Evolutionary conservation across 2,113 vertebrate genomes (phyloP), one percentile per base, ranked within the genome.

Genomic region (Tragelaphus strepsiceros): DNA sequence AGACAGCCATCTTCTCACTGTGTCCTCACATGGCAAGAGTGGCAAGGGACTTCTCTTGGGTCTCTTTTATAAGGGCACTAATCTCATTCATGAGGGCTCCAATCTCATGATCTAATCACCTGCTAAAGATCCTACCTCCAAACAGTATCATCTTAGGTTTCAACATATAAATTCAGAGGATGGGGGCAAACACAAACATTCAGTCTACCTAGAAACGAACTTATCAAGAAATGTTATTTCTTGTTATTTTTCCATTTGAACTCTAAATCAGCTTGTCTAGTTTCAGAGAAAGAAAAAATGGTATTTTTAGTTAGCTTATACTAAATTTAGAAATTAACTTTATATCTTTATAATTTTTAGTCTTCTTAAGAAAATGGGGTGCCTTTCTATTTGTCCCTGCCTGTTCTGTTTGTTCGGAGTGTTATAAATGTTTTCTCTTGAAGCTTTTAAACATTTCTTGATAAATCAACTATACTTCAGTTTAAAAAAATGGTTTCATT

Each of bases 211-310:
- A n/a, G n/a, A n/a, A n/a, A n/a, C n/a, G n/a, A n/a, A n/a, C n/a
- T n/a, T n/a, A n/a, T n/a, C n/a, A n/a, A n/a, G n/a, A n/a, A n/a
- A n/a, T n/a, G n/a, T n/a, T n/a, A n/a, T n/a, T n/a, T n/a, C 46
- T 90, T 91, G 54, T 53, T 88, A 91, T 89, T 91, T 90, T 97
- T 53, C 59, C 43, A 62, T 83, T 56, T 32, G 30, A 94, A 96
- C 43, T 83, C 94, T 86, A 96, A 94, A 83, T 96, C 90, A 92
- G 43, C n/a, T 82, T 97, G 32, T 86, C 71, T 94, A 74, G 35
- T 86, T 92, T 92, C 46, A 91, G 49, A 90, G 59, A 84, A 95
- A 87, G 24, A 87, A 61, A 74, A 67, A 90, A 49, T 24, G 58
- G 4, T 74, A 82, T 90, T 90, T 90, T 96, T 39, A 91, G 39